These are phyloP conservation scores for Penaeus chinensis DNA, from an alignment of 1,140 invertebrate genomes.

Conservation along the genomic window DNA sequence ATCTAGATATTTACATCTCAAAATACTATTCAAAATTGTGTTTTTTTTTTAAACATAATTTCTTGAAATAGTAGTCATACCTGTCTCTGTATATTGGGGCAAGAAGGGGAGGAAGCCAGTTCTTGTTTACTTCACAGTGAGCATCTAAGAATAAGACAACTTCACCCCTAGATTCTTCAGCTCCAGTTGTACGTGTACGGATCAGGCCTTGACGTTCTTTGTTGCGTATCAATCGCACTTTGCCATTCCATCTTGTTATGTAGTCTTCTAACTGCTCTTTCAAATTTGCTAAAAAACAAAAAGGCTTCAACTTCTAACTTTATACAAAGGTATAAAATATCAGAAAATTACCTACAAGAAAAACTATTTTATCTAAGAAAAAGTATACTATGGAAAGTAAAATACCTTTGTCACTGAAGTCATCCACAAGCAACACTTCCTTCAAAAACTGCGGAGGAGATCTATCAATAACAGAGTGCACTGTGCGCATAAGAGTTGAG, in stretches of 20 bases:
- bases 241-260: constrained; percentile 86
- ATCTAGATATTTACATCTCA: too few species aligned
- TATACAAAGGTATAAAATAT: not conserved
- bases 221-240: constrained; percentile 90
- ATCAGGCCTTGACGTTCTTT: constrained; percentile 90
- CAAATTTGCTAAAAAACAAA: constrained; percentile 80
- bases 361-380: not conserved
- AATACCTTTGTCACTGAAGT: constrained; percentile 93
- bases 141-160: constrained; percentile 98
- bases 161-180: constrained; percentile 92
- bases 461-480: constrained; percentile 91
- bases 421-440: constrained; percentile 97
- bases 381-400: not conserved
- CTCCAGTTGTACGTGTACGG: constrained; percentile 89
- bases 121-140: constrained; percentile 81
- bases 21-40: too few species aligned
- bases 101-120: constrained; percentile 96
- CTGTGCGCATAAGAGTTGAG: constrained; percentile 65
- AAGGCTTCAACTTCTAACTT: constrained; percentile 38
- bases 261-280: constrained; percentile 91
- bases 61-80: constrained; percentile 67
- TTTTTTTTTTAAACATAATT: too few species aligned
- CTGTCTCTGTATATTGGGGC: constrained; percentile 91
- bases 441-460: constrained; percentile 90
- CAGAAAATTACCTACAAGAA: not conserved